A percentile compares a stretch with the other conserved stretches of the same genome.
These are phyloP conservation scores for Cyclura pinguis DNA, from an alignment of 2,797 vertebrate species.

Conservation along the genomic window DNA sequence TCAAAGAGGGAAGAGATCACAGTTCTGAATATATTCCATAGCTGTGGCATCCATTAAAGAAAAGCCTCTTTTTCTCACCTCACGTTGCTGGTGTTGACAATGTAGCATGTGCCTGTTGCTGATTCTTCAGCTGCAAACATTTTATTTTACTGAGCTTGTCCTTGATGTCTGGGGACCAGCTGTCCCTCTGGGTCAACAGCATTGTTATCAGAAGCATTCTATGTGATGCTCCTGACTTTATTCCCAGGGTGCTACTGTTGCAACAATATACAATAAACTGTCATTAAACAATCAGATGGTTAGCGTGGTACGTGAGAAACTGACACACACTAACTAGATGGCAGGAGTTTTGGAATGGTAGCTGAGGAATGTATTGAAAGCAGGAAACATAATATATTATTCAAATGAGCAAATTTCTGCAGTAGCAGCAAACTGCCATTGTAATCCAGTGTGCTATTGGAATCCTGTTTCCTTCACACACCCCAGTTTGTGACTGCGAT, in stretches of 20 bases:
- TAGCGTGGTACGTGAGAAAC: neutral
- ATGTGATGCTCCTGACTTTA: conserved; percentile 46
- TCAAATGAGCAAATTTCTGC: conserved; percentile 37
- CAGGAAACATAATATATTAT: neutral
- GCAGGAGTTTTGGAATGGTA: neutral
- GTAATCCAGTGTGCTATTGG: neutral
- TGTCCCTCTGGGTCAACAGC: conserved; percentile 20
- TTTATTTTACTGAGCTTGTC: conserved; percentile 50
- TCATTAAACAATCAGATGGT: conserved; percentile 43
- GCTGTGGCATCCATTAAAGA: neutral
- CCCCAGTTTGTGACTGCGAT: neutral
- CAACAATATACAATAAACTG: neutral
- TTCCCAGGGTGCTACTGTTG: conserved; percentile 38
- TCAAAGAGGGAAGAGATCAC: neutral
- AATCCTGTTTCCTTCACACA: conserved; percentile 10
- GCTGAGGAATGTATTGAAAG: neutral
- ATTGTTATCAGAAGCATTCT: neutral
- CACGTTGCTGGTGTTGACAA: neutral
- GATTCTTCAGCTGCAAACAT: conserved; percentile 48
- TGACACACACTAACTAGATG: fast-evolving
- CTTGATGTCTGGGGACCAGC: neutral
- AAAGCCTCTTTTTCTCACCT: neutral
- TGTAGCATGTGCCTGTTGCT: neutral
- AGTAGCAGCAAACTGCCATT: conserved; percentile 1
- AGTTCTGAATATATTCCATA: neutral